Evolutionary conservation across 2,888 invertebrate genomes (phyloP), one percentile per base, ranked within the genome.

Genomic region (Luperina nickerlii): DNA sequence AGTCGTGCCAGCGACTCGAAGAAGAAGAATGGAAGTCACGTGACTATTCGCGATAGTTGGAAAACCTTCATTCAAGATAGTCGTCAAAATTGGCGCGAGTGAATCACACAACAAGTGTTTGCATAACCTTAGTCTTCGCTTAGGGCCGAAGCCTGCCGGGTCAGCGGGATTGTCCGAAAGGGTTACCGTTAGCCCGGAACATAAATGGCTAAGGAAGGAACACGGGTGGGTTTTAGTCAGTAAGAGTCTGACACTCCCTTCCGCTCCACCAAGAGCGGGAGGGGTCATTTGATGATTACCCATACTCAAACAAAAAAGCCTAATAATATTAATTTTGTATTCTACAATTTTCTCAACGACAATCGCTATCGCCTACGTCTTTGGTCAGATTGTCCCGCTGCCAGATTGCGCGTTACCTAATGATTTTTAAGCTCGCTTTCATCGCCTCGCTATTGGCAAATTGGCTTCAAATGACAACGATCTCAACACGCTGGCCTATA

Each of bases 341-440:
- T 70, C 1, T 18, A 70, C 1, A 32, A 32, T 70, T 70, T 15
- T 8, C 7, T 27, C 20, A 11, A 57, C 51, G 0, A 57, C 38
- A 77, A 69, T 57, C 83, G 84, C 82, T 62, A 54, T 69, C 84
- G 84, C 80, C 80, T 20, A 48, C 66, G 32, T 54, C 66, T 66
- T 54, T 78, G 60, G 9, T 20, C 60, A n/a, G 79, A 54, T 87
- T 85, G 87, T 87, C 48, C 38, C 63, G 73, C 45, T 91, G 91
- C 90, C 90, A 90, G 85, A 84, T 89, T 79, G 88, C 90, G 82
- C 91, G 90, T 89, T 83, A 76, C 74, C 90, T 91, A 92, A 92
- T 90, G 90, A 89, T 90, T 89, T 90, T 87, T 87, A 86, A 86
- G 84, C 87, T 83, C 79, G 91, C 90, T 91, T 90, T 92, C 91